Conservation (phyloP, 2,113 vertebrate species). For the Halichoeres trimaculatus region DNA sequence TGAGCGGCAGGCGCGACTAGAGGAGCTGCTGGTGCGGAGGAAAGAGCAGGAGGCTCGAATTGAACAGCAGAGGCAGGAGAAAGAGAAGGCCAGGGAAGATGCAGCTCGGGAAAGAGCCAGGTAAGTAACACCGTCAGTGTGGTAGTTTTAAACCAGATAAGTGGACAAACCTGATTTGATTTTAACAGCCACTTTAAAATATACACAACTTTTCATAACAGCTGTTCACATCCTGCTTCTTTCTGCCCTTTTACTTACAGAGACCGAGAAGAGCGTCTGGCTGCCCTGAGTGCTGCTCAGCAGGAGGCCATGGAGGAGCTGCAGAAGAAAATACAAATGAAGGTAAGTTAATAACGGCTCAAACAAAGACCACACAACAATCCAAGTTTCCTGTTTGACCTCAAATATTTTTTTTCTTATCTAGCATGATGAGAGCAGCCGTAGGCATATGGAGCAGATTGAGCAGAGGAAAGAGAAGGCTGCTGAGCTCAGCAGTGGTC, state of each 20-base stretch:
- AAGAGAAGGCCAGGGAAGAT: constrained; percentile 94
- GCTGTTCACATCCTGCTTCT: constrained; percentile 17
- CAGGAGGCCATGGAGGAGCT: constrained; percentile 99
- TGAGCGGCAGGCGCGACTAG: constrained; percentile 95
- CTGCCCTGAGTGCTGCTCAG: constrained; percentile 96
- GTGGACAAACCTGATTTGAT: background rate
- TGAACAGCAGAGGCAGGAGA: constrained; percentile 96
- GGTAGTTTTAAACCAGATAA: background rate
- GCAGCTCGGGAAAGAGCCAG: constrained; percentile 96
- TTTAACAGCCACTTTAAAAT: background rate
- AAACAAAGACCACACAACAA: background rate
- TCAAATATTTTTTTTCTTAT: constrained; percentile 12
- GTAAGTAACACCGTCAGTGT: constrained; percentile 67
- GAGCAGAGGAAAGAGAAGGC: constrained; percentile 99
- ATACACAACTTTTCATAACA: background rate
- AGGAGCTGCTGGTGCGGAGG: constrained; percentile 91
- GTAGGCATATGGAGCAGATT: constrained; percentile 98
- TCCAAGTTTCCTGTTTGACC: constrained; percentile 11
- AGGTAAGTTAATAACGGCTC: constrained; percentile 78
- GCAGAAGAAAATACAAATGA: constrained; percentile 99
- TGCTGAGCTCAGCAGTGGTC: constrained; percentile 96
- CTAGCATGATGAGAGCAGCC: constrained; percentile 97
- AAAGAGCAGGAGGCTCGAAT: constrained; percentile 96
- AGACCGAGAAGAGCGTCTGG: constrained; percentile 95
- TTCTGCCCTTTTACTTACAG: constrained; percentile 68